A percentile compares a stretch with the other conserved stretches of the same genome.
Conservation (phyloP, 2,888 invertebrate species). For the Eilema depressum region DNA sequence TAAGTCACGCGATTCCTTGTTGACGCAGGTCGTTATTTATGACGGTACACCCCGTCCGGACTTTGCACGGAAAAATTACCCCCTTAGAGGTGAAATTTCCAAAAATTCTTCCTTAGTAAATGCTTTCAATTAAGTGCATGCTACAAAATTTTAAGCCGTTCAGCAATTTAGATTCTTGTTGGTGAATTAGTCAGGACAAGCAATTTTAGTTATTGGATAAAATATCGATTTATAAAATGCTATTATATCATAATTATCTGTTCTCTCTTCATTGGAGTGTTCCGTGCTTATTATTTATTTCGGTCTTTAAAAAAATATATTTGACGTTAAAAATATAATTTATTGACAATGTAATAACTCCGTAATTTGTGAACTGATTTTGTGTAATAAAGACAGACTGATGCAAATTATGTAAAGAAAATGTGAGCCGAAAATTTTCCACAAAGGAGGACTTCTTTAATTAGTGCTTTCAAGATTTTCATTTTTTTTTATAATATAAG, state of each 20-base stretch:
- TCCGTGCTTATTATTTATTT: not conserved
- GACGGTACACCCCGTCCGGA: not conserved
- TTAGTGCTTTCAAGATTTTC: too few species aligned
- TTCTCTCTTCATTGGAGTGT: not conserved
- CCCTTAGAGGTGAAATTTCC: not conserved
- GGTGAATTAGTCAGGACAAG: not conserved
- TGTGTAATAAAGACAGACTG: too few species aligned
- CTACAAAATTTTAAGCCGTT: not conserved
- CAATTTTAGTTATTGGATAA: not conserved
- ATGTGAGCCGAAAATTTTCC: too few species aligned
- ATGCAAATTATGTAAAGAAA: too few species aligned
- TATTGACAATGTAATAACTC: too few species aligned
- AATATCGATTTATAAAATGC: not conserved
- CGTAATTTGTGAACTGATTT: too few species aligned
- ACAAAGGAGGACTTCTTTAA: too few species aligned
- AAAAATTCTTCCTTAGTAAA: not conserved
- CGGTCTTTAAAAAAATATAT: not conserved
- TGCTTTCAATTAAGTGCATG: not conserved
- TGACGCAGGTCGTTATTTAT: conserved; percentile 4
- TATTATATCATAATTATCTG: not conserved
- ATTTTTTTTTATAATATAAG: too few species aligned
- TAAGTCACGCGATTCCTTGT: not conserved
- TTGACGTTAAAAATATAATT: too few species aligned
- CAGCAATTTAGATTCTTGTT: not conserved
- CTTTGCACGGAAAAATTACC: not conserved